Conservation (phyloP, 2,888 invertebrate species). For the Drymonia ruficornis region DNA sequence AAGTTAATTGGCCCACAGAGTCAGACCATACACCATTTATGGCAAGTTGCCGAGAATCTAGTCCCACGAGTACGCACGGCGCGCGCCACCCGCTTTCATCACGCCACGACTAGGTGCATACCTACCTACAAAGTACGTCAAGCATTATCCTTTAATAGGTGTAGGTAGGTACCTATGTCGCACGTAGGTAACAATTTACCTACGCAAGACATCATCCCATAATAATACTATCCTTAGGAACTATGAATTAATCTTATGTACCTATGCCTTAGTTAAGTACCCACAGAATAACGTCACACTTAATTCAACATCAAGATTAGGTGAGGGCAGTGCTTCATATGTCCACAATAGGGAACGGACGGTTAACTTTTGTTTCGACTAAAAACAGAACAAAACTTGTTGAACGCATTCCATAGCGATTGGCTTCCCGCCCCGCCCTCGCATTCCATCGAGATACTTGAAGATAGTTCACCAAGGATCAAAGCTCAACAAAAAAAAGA, state of each 20-base stretch:
- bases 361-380: conserved; percentile 27
- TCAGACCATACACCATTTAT: conserved; percentile 62
- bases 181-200: no score
- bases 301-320: background rate
- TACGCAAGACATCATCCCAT: no score
- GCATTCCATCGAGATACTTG: conserved; percentile 54
- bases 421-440: conserved; percentile 48
- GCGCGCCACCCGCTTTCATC: conserved; percentile 52
- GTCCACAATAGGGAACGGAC: background rate
- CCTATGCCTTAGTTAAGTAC: no score
- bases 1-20: conserved; percentile 63
- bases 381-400: conserved; percentile 44
- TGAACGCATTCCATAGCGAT: conserved; percentile 49
- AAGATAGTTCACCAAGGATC: conserved; percentile 38
- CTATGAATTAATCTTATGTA: no score
- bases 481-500: conserved; percentile 41
- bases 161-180: no score
- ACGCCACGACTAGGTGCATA: conserved; percentile 42
- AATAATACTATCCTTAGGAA: no score
- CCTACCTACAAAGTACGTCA: no score
- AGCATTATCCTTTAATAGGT: conserved; percentile 33
- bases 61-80: conserved; percentile 45
- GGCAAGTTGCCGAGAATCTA: conserved; percentile 68
- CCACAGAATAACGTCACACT: no score
- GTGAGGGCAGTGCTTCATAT: background rate